Evolutionary conservation across 2,113 vertebrate species (phyloP).

Genomic region (Brachypteracias leptosomus): DNA sequence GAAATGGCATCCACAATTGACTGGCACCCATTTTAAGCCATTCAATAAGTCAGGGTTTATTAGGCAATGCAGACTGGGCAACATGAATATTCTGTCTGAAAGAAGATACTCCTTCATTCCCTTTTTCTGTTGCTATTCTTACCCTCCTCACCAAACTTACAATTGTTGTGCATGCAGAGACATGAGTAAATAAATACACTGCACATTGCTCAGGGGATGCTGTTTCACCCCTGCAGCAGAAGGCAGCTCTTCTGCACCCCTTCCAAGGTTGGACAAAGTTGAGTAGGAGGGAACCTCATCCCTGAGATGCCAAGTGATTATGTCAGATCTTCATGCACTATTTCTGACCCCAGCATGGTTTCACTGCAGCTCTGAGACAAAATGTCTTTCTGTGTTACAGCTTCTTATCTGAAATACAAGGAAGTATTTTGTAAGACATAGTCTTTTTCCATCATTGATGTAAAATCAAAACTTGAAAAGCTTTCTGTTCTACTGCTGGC

Average conservation of each 20-base stretch:
- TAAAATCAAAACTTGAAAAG: neutral
- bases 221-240: fast-evolving
- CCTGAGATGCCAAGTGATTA: neutral
- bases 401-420: neutral
- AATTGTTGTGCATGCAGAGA: neutral
- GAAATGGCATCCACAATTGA: neutral
- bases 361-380: neutral
- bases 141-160: neutral
- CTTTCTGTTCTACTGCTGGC: neutral
- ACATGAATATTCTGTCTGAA: neutral
- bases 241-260: neutral
- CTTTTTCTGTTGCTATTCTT: neutral
- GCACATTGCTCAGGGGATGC: neutral
- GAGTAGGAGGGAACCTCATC: neutral
- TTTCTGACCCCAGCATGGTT: neutral
- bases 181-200: neutral
- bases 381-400: neutral
- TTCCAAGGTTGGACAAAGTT: neutral
- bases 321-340: neutral
- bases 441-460: neutral
- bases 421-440: neutral
- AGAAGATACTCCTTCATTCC: neutral
- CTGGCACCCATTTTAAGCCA: neutral
- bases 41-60: neutral
- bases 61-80: neutral